These are phyloP conservation scores for Limnephilus rhombicus DNA, from an alignment of 2,888 invertebrate species.

Conservation along the genomic window DNA sequence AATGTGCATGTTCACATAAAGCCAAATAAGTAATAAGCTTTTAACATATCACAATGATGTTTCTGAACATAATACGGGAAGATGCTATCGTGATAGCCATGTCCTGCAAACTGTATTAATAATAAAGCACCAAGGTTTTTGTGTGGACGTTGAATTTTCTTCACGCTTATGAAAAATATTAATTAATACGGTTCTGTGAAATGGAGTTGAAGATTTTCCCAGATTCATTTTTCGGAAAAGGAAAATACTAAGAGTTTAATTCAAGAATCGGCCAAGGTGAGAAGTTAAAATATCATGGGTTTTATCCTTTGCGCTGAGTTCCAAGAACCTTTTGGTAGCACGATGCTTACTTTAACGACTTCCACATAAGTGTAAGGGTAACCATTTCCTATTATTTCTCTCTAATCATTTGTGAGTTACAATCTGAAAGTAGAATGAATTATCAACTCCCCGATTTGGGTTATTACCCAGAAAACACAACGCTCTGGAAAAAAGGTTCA, in stretches of 20 bases:
- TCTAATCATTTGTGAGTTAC: neutral
- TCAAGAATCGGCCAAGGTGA: neutral
- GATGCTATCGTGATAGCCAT: neutral
- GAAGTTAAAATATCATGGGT: neutral
- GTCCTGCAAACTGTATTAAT: neutral
- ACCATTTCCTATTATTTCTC: neutral
- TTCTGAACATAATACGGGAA: neutral
- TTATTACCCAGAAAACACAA: too few species aligned
- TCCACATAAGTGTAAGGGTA: neutral
- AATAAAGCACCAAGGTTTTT: neutral
- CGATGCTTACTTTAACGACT: neutral
- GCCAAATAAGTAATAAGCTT: neutral
- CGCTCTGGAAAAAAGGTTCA: too few species aligned
- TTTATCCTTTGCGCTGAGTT: neutral
- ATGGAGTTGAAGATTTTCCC: neutral
- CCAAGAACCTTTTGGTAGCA: neutral
- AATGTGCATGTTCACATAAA: neutral
- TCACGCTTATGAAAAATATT: neutral
- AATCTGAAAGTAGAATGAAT: neutral
- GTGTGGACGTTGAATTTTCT: neutral
- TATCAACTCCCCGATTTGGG: too few species aligned
- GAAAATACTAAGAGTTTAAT: neutral
- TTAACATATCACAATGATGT: neutral
- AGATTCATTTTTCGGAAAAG: neutral
- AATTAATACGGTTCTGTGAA: neutral